phyloP scores from a whole-genome alignment of 2,797 vertebrate genomes.

The Merluccius polli region DNA sequence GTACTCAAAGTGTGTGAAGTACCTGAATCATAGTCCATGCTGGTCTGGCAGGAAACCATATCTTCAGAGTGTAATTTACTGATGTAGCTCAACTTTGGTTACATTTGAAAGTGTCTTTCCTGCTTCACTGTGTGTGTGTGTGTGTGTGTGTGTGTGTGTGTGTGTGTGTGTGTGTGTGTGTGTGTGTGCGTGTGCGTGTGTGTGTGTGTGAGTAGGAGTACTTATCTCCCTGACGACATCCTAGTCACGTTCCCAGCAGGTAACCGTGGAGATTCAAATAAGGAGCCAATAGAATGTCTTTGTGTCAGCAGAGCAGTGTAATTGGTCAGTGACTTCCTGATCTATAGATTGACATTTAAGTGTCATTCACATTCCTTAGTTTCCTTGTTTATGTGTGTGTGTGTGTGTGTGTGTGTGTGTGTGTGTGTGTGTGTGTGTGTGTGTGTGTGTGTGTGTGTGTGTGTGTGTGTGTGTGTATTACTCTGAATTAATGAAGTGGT shows the following conservation, averaged over 20 bases:
- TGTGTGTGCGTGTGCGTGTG: slow-evolving; percentile 16
- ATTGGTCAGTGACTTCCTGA: slow-evolving; percentile 57
- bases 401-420: background rate
- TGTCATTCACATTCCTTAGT: slow-evolving; percentile 19
- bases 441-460: too few relatives aligned
- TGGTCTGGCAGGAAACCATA: background rate
- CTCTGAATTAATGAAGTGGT: background rate
- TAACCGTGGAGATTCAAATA: slow-evolving; percentile 52
- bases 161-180: slow-evolving; percentile 14
- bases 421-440: background rate
- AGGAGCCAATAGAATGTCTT: slow-evolving; percentile 50
- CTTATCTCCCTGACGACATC: slow-evolving; percentile 51
- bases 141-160: slow-evolving; percentile 14
- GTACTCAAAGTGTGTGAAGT: background rate
- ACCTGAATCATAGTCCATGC: background rate
- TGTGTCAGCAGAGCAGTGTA: slow-evolving; percentile 51
- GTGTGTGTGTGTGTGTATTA: background rate
- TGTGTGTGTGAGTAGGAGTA: slow-evolving; percentile 16
- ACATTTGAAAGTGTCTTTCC: background rate
- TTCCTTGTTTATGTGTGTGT: background rate
- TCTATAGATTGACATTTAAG: slow-evolving; percentile 56
- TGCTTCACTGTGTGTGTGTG: background rate
- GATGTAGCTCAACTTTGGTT: background rate
- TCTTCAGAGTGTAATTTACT: slow-evolving; percentile 1
- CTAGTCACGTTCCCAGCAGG: slow-evolving; percentile 59